Base-by-base conservation (phyloP, 2,113 vertebrate genomes). In the Neogale vison region DNA sequence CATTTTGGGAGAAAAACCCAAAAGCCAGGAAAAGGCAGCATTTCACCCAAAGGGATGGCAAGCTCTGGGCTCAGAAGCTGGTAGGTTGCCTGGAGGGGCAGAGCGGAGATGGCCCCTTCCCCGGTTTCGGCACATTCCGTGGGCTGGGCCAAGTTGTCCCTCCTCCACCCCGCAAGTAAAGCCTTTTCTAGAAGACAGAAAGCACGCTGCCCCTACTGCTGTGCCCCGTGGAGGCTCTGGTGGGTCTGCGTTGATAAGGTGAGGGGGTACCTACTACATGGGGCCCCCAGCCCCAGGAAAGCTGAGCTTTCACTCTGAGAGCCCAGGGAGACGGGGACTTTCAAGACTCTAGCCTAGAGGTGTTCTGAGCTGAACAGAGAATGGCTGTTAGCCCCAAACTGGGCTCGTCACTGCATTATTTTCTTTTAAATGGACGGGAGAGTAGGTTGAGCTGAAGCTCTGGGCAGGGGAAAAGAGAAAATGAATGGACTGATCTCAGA, bases 61-160 rank as follows among this genome's bases (percentile, higher is more conserved):
- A 34, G n/a, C 52, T 63, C 42, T 31, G 3, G 34, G 42, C 20
- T 47, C 61, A 26, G 42, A 1, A 18, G 23, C 5, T 24, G 69
- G 36, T 45, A 29, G 0, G 10, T 1, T 23, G 59, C 29, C 36
- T 26, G 50, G n/a, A 14, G 0, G n/a, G 76, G 52, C 13, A 12
- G 57, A 17, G 7, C 9, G 63, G 26, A 13, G 26, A 6, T 8
- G 59, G 13, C n/a, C 36, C 26, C 6, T 65, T n/a, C 13, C 47
- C 29, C 1, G 1, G 36, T 0, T 1, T 7, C 1, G 1, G 26
- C 31, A 7, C 34, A 18, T 9, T 63, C 11, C 36, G 15, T n/a
- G 42, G 7, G 20, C 50, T 15, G 20, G n/a, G 61, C 59, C 76
- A 45, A 0, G 29, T 2, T 31, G 42, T 18, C 61, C 39, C 4